phyloP scores from a whole-genome alignment of 2,888 invertebrate genomes.

The Caenorhabditis sp. region DNA sequence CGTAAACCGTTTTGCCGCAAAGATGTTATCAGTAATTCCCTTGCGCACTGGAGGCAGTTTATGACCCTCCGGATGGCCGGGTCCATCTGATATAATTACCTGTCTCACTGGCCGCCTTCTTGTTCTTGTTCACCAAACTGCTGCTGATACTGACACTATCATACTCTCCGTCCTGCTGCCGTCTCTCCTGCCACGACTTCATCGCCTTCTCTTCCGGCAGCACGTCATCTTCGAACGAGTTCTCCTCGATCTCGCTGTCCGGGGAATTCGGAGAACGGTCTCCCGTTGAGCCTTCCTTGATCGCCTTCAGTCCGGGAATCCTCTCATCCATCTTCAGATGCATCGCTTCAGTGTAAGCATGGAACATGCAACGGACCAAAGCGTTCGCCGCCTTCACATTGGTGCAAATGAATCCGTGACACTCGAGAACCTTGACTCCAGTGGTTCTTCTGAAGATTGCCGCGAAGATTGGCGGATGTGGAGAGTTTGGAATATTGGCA shows the following conservation, averaged over 20 bases:
- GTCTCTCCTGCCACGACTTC: slow-evolving; percentile 71
- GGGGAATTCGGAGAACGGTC: slow-evolving; percentile 66
- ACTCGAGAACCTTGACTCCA: slow-evolving; percentile 96
- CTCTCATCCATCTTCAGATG: slow-evolving; percentile 85
- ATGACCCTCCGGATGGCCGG: slow-evolving; percentile 10
- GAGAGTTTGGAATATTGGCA: slow-evolving; percentile 92
- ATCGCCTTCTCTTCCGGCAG: slow-evolving; percentile 56
- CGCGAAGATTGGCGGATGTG: slow-evolving; percentile 96
- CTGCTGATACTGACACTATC: slow-evolving; percentile 80
- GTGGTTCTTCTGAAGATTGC: slow-evolving; percentile 95
- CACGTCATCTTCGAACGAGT: slow-evolving; percentile 64
- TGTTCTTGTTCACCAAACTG: slow-evolving; percentile 66
- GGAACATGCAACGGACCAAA: slow-evolving; percentile 92
- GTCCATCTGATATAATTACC: slow-evolving; percentile 39
- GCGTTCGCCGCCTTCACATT: slow-evolving; percentile 97
- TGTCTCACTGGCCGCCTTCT: slow-evolving; percentile 72
- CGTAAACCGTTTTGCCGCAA: slow-evolving; percentile 17
- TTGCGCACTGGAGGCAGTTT: background rate
- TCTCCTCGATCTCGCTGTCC: slow-evolving; percentile 65
- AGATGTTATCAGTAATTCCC: slow-evolving; percentile 15
- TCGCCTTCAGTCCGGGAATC: slow-evolving; percentile 74
- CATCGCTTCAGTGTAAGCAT: slow-evolving; percentile 96
- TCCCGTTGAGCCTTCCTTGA: slow-evolving; percentile 67
- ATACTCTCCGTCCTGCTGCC: slow-evolving; percentile 82
- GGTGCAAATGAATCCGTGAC: slow-evolving; percentile 98